Evolutionary conservation across 2,113 vertebrate genomes (phyloP), one percentile per base, ranked within the genome.

Genomic region (Chionodraco myersi): DNA sequence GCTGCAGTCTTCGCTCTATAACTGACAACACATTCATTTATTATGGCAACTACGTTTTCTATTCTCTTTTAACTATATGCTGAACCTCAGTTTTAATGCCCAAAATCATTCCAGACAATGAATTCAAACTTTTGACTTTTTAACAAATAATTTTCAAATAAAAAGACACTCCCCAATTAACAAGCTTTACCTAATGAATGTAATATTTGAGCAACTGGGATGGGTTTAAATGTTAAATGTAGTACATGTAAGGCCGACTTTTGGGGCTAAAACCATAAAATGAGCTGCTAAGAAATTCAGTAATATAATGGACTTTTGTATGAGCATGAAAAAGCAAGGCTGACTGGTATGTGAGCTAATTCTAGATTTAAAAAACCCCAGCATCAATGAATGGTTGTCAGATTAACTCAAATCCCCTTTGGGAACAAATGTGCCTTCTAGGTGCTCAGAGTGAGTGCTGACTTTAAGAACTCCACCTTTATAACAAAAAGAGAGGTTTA

Each of bases 401-500:
- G 62, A 60, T 72, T 53, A 77, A 45, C 30, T 62, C 13, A 63
- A 77, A 41, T 65, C 62, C n/a, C 26, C 2, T 47, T 45, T 0
- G 6, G 76, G 36, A 70, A 65, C 68, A 60, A 70, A 53, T 26
- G 16, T 77, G 36, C 51, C 71, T 65, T 56, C 21, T 18, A 26
- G 51, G 52, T 73, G 53, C 68, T 77, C 21, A 36, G 23, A 66
- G 69, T 26, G 76, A 66, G 69, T 81, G 79, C 83, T 73, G 82
- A 87, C 65, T 84, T 71, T 12, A 78, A 49, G 72, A 87, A 80
- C 77, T 78, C 64, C 26, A 74, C 71, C 72, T 80, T 80, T 83
- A 49, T 14, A 63, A 77, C 49, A 66, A 54, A 75, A 86, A 67
- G 14, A 21, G n/a, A 36, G 56, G 44, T 44, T 64, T 48, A 78